Percentiles rank a stretch among this genome's conserved stretches.
Conservation (phyloP, 2,797 vertebrate species). For the Microchirus variegatus region DNA sequence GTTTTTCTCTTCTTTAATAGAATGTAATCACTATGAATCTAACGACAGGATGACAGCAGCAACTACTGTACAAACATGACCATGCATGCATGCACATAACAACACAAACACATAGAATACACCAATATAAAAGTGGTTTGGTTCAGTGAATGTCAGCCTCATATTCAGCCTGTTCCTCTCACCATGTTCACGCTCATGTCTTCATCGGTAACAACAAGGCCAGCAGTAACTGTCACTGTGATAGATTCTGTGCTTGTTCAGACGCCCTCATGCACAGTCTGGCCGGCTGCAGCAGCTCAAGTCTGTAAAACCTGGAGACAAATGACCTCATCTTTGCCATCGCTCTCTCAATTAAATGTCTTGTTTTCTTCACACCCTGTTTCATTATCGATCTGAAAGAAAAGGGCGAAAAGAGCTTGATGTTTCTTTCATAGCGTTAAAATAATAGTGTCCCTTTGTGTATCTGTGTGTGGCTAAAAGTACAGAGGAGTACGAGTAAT, state of each 20-base stretch:
- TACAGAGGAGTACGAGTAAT: slow-evolving; percentile 1
- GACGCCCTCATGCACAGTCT: slow-evolving; percentile 41
- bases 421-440: slow-evolving; percentile 49
- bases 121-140: slow-evolving; percentile 8
- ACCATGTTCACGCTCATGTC: slow-evolving; percentile 46
- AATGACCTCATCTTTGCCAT: slow-evolving; percentile 56
- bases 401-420: slow-evolving; percentile 39
- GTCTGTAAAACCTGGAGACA: slow-evolving; percentile 56
- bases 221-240: slow-evolving; percentile 47
- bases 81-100: background rate
- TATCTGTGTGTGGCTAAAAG: background rate
- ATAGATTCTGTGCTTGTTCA: slow-evolving; percentile 52
- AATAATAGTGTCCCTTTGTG: too few species aligned
- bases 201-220: slow-evolving; percentile 63
- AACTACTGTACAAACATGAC: too few species aligned
- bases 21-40: too few species aligned
- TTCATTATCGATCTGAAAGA: slow-evolving; percentile 62
- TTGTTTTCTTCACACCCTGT: slow-evolving; percentile 48
- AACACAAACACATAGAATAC: background rate
- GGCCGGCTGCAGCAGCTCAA: slow-evolving; percentile 49
- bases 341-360: slow-evolving; percentile 35
- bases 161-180: slow-evolving; percentile 2
- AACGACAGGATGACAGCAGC: too few species aligned
- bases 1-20: too few species aligned
- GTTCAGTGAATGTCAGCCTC: slow-evolving; percentile 4